Evolutionary conservation across 2,888 invertebrate species (phyloP).

Genomic region (Xylocampa areola): DNA sequence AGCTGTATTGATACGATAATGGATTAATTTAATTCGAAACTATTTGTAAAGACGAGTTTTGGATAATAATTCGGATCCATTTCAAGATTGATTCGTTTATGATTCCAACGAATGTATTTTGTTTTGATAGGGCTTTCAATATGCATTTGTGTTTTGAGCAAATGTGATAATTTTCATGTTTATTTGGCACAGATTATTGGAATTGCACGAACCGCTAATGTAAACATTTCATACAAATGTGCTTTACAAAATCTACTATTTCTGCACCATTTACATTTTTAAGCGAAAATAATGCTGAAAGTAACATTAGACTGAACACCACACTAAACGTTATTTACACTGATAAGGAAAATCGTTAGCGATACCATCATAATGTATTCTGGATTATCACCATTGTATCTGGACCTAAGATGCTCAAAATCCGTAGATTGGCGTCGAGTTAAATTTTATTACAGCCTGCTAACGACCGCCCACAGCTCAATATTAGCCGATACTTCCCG

Average conservation of each 20-base stretch:
- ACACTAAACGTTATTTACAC: conserved; percentile 32
- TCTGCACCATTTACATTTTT: conserved; percentile 21
- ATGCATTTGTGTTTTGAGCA: not conserved
- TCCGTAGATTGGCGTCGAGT: conserved; percentile 57
- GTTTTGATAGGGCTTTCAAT: not conserved
- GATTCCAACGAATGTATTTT: not conserved
- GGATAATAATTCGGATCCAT: not conserved
- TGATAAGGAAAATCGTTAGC: conserved; percentile 37
- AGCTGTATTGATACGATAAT: conserved; percentile 28
- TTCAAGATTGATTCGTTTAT: not conserved
- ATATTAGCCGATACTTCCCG: conserved; percentile 62
- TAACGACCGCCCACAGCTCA: conserved; percentile 59
- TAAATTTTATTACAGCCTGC: conserved; percentile 62
- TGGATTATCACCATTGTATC: conserved; percentile 46
- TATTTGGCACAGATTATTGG: not conserved
- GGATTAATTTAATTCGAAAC: conserved; percentile 10
- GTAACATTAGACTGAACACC: conserved; percentile 22
- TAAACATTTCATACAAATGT: not conserved
- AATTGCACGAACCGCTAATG: not conserved
- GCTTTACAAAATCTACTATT: conserved; percentile 10
- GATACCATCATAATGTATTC: conserved; percentile 50
- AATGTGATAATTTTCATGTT: conserved; percentile 3
- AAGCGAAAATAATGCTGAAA: conserved; percentile 13
- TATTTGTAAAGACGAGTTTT: conserved; percentile 6
- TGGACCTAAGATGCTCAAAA: conserved; percentile 47